phyloP scores from a whole-genome alignment of 2,888 invertebrate species.

The Digitonthophagus gazella region DNA sequence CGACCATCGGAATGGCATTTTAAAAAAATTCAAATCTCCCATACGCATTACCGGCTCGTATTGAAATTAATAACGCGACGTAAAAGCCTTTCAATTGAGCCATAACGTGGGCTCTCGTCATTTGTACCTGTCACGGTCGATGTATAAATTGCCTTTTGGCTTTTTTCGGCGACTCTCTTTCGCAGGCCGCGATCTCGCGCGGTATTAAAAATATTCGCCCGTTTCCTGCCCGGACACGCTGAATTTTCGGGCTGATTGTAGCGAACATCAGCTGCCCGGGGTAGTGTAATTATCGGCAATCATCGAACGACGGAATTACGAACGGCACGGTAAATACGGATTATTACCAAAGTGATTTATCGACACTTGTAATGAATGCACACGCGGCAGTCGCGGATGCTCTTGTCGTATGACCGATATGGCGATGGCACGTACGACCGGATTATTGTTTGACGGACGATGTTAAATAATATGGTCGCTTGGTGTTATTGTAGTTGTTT shows the following conservation, averaged over 20 bases:
- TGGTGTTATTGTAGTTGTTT: too few species aligned
- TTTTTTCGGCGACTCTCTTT: conserved; percentile 12
- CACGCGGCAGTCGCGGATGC: neutral
- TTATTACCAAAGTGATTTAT: conserved; percentile 15
- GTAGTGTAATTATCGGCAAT: conserved; percentile 10
- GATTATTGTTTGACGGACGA: too few species aligned
- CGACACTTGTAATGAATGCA: conserved; percentile 9
- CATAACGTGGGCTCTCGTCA: conserved; percentile 27
- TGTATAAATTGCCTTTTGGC: conserved; percentile 27
- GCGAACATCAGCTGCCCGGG: conserved; percentile 5
- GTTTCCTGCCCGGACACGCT: neutral
- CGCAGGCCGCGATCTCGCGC: neutral
- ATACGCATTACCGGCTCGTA: neutral
- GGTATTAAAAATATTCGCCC: conserved; percentile 10
- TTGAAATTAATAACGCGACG: conserved; percentile 23
- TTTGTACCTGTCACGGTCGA: conserved; percentile 32
- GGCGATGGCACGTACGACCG: neutral
- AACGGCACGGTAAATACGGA: conserved; percentile 6
- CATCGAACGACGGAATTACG: conserved; percentile 9
- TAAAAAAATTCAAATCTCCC: too few species aligned
- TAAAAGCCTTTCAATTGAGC: conserved; percentile 28
- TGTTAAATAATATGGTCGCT: neutral
- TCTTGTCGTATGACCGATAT: neutral
- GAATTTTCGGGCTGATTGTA: neutral
- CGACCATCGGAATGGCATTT: neutral